Percentiles rank a stretch among this genome's conserved stretches.
Evolutionary conservation across 1,140 invertebrate species (phyloP).

Genomic region (Aphelenchoides fujianensis): DNA sequence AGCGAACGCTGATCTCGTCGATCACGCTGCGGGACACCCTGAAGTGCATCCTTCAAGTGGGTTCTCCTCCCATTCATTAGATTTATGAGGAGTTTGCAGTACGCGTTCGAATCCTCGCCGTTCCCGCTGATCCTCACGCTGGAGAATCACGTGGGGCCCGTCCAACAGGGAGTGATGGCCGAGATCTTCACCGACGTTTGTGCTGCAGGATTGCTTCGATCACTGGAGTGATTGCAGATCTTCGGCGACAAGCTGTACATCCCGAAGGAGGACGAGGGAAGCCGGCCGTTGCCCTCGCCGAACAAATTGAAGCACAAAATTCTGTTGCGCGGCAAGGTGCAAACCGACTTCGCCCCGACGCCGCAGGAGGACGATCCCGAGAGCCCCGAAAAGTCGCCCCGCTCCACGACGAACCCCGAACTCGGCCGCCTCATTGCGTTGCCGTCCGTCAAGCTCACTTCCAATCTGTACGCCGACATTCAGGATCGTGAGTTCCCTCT

Average conservation of each 20-base stretch:
- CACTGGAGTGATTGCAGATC: conserved; percentile 34
- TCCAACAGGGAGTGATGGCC: conserved; percentile 94
- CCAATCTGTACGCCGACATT: conserved; percentile 46
- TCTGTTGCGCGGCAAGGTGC: conserved; percentile 40
- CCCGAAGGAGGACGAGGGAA: conserved; percentile 32
- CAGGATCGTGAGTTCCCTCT: conserved; percentile 39
- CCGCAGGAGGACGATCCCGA: conserved; percentile 22
- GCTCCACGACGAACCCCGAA: conserved; percentile 32
- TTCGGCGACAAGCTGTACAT: conserved; percentile 43
- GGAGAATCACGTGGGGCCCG: conserved; percentile 92
- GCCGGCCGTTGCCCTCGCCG: conserved; percentile 41
- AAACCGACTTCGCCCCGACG: background rate
- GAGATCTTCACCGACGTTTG: conserved; percentile 63
- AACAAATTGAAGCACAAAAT: conserved; percentile 45
- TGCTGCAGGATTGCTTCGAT: conserved; percentile 14
- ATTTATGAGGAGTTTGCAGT: no score
- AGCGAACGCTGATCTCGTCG: conserved; percentile 65
- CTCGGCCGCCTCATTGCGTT: conserved; percentile 46
- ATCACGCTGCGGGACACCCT: conserved; percentile 65
- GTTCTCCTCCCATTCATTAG: no score
- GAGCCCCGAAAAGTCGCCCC: conserved; percentile 10
- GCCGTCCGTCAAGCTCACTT: conserved; percentile 47
- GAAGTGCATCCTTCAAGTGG: conserved; percentile 63
- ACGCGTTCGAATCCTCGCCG: conserved; percentile 47
- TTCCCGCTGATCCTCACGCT: conserved; percentile 95